Base-by-base conservation (phyloP, 2,797 vertebrate species). In the Dendrocincla fuliginosa region DNA sequence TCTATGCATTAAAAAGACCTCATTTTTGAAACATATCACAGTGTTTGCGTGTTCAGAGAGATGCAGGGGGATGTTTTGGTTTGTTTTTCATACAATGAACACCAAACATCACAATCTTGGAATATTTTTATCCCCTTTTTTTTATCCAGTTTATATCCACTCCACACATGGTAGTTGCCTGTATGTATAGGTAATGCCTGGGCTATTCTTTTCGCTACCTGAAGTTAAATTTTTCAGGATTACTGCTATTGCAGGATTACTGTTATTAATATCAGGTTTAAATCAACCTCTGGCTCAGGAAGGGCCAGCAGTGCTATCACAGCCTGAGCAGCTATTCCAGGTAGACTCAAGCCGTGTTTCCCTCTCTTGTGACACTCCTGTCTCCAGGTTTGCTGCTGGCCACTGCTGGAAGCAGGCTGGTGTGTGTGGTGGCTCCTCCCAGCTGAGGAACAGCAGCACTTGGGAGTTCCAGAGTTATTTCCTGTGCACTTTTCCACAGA, bases 51-150 rank as follows among this genome's bases (percentile, higher is more conserved):
- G 10, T 46, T 41, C 27, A 77, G 44, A 64, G 56, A 53, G 17
- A 14, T 46, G 32, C 7, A 11, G 12, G 27, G 20, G 2, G 0
- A 0, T 23, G 15, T 44, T 1, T 16, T 37, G 27, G 5, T 67
- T 37, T n/a, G 18, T 8, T 55, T 74, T 78, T 50, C 6, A 10
- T 35, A 10, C 39, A 24, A 69, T 5, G 33, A 70, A 20, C 18
- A 15, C 17, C 46, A 5, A 33, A 52, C 32, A 27, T 49, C 64
- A 59, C 10, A 28, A 1, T 44, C 59, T 63, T 35, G 39, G n/a
- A 79, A 68, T 35, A 20, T 13, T 39, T 39, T 39, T 39, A 39
- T 39, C 37, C 37, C 37, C 37, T 39, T 39, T 39, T 39, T 39
- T 39, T 37, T 10, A 39, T 39, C 37, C 8, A 39, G 35, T 24